Evolutionary conservation across 2,797 vertebrate genomes (phyloP), one percentile per base, ranked within the genome.

Genomic region (Ispidina picta): DNA sequence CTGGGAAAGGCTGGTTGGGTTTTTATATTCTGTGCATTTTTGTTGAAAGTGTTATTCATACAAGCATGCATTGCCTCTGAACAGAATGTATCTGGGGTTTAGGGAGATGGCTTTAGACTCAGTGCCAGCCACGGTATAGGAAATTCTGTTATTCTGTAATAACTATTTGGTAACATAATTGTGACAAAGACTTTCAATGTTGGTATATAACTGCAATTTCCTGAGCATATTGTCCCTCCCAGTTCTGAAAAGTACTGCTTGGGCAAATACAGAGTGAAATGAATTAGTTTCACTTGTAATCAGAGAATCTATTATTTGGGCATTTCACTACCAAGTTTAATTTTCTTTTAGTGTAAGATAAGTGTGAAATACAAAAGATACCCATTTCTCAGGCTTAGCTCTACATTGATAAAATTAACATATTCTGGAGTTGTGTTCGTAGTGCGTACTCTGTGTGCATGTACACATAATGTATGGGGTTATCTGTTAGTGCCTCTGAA

Each of bases 1-100:
- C 8, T 68, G 33, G 23, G 74, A 21, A n/a, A 79, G 73, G 12
- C 26, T 39, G 20, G 3, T 1, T 1, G 0, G 0, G 5, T 12
- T 56, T 70, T 81, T 51, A 73, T 51, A 12, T 23, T 88, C 15
- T n/a, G 16, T 54, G 7, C 70, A 86, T 5, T 17, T 80, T 81
- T 81, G 10, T 83, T 31, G 39, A 51, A 15, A 31, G 5, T 37
- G 21, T 56, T 88, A 60, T 10, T 83, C 68, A 78, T 65, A 23
- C 39, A 28, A 63, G 15, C 9, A 1, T 41, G 14, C 22, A 18
- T 75, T 93, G 93, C 31, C n/a, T 56, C 63, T 63, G 63, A 49
- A 64, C 0, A 0, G 54, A 41, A 81, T 90, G 89, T 82, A 26
- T 70, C 78, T 68, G 49, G 28, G 9, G 2, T 64, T 83, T 83